phyloP scores from a whole-genome alignment of 1,140 invertebrate genomes.

The Lepidotrigona ventralis region DNA sequence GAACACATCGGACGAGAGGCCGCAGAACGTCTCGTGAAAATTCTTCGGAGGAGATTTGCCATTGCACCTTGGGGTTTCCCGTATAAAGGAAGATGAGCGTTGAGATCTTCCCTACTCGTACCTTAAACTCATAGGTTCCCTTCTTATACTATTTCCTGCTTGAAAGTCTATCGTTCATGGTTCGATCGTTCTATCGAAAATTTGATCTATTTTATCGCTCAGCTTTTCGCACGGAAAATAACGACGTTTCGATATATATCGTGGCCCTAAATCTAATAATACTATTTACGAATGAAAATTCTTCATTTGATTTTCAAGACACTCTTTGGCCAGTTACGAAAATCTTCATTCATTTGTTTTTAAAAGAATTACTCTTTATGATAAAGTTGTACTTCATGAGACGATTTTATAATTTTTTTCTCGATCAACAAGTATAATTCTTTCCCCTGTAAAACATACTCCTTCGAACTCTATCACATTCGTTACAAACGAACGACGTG shows the following conservation, averaged over 20 bases:
- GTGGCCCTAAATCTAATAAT: too few species aligned
- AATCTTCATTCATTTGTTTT: too few species aligned
- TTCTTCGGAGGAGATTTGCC: constrained; percentile 58
- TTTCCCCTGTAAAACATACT: too few species aligned
- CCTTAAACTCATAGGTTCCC: not conserved
- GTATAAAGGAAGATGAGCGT: constrained; percentile 20
- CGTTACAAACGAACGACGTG: too few species aligned
- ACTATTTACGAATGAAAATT: too few species aligned
- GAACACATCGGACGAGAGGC: constrained; percentile 48
- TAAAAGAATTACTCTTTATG: too few species aligned
- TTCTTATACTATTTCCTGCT: not conserved
- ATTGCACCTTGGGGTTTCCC: constrained; percentile 57
- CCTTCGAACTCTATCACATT: too few species aligned
- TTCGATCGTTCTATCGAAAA: not conserved
- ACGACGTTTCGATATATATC: not conserved
- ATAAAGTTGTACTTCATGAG: too few species aligned
- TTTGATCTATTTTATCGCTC: not conserved
- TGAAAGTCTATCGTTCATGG: not conserved
- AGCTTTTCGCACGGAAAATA: not conserved
- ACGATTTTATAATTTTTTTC: too few species aligned
- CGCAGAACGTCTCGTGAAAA: constrained; percentile 62
- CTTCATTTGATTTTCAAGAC: too few species aligned
- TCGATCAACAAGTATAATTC: too few species aligned
- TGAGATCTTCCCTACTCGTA: not conserved
- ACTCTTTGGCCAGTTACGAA: too few species aligned